These are phyloP conservation scores for Aplidium turbinatum DNA, from an alignment of 23 tunicate species.

Conservation along the genomic window DNA sequence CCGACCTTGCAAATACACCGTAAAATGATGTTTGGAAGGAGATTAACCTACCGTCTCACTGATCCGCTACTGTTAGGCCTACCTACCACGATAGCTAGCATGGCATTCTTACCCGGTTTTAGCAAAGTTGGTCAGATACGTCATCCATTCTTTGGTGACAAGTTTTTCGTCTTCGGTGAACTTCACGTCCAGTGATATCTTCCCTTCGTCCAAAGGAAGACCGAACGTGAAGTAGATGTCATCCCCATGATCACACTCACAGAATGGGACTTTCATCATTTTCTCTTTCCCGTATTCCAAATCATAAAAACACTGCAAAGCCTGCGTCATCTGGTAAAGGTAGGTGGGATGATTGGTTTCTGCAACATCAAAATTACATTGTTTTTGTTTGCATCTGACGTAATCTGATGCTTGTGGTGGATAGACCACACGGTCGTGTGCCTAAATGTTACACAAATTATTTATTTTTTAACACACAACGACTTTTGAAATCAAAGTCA, in stretches of 20 bases:
- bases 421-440: too few relatives aligned
- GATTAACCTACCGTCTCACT: too few relatives aligned
- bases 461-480: too few relatives aligned
- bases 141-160: constrained; percentile 36
- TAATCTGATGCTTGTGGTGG: too few relatives aligned
- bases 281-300: constrained; percentile 3
- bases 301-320: constrained; percentile 13
- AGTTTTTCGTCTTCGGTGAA: constrained; percentile 33
- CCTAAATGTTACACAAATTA: too few relatives aligned
- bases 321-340: background rate
- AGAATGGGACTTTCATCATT: constrained; percentile 13
- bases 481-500: too few relatives aligned
- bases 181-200: background rate
- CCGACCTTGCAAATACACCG: too few relatives aligned
- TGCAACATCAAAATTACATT: too few relatives aligned
- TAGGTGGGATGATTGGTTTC: background rate
- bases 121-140: constrained; percentile 46
- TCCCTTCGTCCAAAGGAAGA: background rate
- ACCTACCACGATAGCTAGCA: background rate
- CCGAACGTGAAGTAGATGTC: constrained; percentile 36
- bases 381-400: too few relatives aligned
- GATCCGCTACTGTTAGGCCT: too few relatives aligned
- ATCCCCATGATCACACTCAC: constrained; percentile 40
- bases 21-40: too few relatives aligned
- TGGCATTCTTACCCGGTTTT: constrained; percentile 23